These are phyloP conservation scores for Propithecus deckenii DNA, from an alignment of 2,797 vertebrate genomes.

Conservation along the genomic window DNA sequence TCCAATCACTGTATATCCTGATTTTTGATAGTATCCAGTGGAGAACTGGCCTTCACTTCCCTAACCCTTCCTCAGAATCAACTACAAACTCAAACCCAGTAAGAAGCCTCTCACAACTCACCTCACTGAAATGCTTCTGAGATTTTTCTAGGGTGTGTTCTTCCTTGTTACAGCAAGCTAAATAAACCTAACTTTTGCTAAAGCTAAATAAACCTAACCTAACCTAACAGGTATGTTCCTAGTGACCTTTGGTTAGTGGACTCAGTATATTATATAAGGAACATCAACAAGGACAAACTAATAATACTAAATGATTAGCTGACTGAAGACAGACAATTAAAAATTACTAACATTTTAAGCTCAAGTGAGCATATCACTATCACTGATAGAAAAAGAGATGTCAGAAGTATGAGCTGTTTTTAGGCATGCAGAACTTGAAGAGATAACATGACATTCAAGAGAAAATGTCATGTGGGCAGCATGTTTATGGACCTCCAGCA, in stretches of 20 bases:
- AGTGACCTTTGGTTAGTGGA: not conserved
- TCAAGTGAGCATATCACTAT: not conserved
- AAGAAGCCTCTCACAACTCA: not conserved
- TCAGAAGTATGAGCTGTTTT: not conserved
- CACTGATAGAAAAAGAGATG: not conserved
- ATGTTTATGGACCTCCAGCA: not conserved
- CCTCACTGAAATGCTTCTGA: not conserved
- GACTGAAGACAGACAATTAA: not conserved
- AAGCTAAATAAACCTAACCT: constrained; percentile 3
- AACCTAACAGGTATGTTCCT: not conserved
- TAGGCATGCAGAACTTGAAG: not conserved
- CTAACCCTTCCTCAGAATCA: not conserved
- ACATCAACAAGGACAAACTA: not conserved
- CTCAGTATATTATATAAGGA: not conserved
- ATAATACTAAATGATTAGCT: not conserved
- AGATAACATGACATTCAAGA: not conserved
- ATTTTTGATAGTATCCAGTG: not conserved
- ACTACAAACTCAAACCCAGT: not conserved
- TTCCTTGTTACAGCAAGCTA: not conserved
- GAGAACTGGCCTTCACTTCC: not conserved
- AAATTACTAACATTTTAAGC: not conserved
- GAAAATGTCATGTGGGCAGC: not conserved
- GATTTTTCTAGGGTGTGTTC: not conserved
- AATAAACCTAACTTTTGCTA: not conserved
- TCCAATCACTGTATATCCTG: not conserved